A percentile compares a stretch with the other conserved stretches of the same genome.
Conservation (phyloP, 2,888 invertebrate genomes). For the Acanthosoma haemorrhoidale region DNA sequence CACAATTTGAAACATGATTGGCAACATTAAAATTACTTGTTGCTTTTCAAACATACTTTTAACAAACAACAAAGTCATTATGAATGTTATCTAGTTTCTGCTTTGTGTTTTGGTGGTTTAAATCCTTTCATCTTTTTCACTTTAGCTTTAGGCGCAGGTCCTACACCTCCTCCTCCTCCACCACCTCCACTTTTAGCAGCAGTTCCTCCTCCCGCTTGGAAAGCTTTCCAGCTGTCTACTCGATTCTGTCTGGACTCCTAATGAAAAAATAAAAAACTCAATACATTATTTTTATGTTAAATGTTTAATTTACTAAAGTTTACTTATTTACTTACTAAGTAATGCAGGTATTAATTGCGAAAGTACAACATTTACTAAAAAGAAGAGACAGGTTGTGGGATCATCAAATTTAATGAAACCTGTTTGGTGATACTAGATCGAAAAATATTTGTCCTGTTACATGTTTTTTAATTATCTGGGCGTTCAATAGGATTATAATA, state of each 20-base stretch:
- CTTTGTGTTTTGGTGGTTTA: conserved; percentile 89
- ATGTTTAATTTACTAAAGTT: too few species aligned
- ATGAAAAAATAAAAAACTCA: neutral
- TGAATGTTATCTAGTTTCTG: conserved; percentile 72
- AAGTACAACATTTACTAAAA: too few species aligned
- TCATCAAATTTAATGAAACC: too few species aligned
- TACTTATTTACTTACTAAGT: too few species aligned
- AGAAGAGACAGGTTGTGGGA: too few species aligned
- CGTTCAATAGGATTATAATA: too few species aligned
- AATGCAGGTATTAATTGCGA: too few species aligned
- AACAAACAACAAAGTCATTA: neutral
- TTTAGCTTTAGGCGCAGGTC: conserved; percentile 68
- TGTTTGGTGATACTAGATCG: too few species aligned
- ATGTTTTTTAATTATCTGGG: too few species aligned
- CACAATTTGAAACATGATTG: neutral
- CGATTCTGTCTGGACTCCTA: conserved; percentile 85
- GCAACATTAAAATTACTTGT: neutral
- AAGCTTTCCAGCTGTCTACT: conserved; percentile 89
- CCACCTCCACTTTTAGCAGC: too few species aligned
- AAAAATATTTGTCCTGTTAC: too few species aligned
- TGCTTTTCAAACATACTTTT: neutral
- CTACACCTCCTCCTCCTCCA: conserved; percentile 44
- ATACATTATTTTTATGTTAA: too few species aligned
- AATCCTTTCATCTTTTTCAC: conserved; percentile 74
- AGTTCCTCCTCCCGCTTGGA: conserved; percentile 62